Percentiles rank a stretch among this genome's conserved stretches.
phyloP scores from a whole-genome alignment of 2,888 invertebrate species.

The Melolontha melolontha region DNA sequence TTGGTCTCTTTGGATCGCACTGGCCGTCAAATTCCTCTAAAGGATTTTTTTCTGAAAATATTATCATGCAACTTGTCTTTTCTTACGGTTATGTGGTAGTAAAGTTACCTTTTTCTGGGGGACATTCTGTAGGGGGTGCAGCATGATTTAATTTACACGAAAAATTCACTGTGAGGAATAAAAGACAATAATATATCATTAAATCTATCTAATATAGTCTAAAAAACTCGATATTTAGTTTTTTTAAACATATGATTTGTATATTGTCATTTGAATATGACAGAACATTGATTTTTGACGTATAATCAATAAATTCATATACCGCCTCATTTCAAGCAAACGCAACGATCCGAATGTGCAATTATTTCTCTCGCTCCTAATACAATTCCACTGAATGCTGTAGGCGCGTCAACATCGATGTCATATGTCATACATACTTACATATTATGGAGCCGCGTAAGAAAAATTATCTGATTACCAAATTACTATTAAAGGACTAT shows the following conservation, averaged over 20 bases:
- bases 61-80: not conserved
- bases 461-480: too few species aligned
- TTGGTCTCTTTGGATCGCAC: constrained; percentile 45
- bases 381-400: too few species aligned
- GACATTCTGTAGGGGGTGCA: constrained; percentile 15
- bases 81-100: too few species aligned
- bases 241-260: constrained; percentile 21
- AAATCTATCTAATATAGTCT: constrained; percentile 18
- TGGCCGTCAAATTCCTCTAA: constrained; percentile 18
- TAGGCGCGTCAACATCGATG: too few species aligned
- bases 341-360: too few species aligned
- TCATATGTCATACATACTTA: too few species aligned
- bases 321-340: too few species aligned
- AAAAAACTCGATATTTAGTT: constrained; percentile 7
- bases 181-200: constrained; percentile 28
- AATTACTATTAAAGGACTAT: too few species aligned
- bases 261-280: constrained; percentile 26
- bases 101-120: constrained; percentile 6
- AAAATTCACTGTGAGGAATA: constrained; percentile 7
- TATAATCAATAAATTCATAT: too few species aligned
- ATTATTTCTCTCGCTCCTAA: too few species aligned
- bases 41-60: constrained; percentile 32
- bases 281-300: not conserved
- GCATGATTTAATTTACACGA: constrained; percentile 5
- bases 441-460: too few species aligned